Evolutionary conservation across 1,140 invertebrate genomes (phyloP).

Genomic region (Lepidurus apus): DNA sequence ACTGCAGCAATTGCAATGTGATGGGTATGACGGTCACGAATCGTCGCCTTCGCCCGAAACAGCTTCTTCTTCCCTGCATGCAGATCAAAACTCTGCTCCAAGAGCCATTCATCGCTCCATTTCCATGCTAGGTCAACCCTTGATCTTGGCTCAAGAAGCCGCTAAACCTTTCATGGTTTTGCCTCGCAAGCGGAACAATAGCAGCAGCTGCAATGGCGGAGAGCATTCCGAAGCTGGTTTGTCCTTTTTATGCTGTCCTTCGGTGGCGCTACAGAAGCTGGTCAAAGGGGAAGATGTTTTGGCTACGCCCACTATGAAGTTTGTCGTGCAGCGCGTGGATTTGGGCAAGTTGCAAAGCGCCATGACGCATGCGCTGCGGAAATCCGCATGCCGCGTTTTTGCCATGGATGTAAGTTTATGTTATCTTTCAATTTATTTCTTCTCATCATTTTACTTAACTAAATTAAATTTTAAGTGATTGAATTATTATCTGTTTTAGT

Average conservation of each 20-base stretch:
- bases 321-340: conserved; percentile 79
- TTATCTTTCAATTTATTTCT: neutral
- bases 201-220: conserved; percentile 62
- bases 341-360: conserved; percentile 68
- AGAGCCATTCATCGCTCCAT: conserved; percentile 60
- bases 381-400: conserved; percentile 77
- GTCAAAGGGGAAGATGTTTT: conserved; percentile 35
- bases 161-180: neutral
- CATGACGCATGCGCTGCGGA: conserved; percentile 76
- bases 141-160: conserved; percentile 22
- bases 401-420: conserved; percentile 60
- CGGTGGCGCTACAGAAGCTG: conserved; percentile 60
- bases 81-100: conserved; percentile 29
- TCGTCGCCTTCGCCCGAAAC: conserved; percentile 27
- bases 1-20: conserved; percentile 39
- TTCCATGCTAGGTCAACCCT: conserved; percentile 49
- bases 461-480: neutral
- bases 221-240: conserved; percentile 56
- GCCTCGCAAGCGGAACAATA: conserved; percentile 54
- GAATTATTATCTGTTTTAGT: conserved; percentile 23
- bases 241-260: conserved; percentile 75
- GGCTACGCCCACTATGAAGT: conserved; percentile 62
- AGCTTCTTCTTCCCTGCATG: conserved; percentile 4
- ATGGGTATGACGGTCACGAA: conserved; percentile 35
- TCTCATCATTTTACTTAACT: neutral